phyloP scores from a whole-genome alignment of 2,113 vertebrate species.

The Ptyas mucosa region DNA sequence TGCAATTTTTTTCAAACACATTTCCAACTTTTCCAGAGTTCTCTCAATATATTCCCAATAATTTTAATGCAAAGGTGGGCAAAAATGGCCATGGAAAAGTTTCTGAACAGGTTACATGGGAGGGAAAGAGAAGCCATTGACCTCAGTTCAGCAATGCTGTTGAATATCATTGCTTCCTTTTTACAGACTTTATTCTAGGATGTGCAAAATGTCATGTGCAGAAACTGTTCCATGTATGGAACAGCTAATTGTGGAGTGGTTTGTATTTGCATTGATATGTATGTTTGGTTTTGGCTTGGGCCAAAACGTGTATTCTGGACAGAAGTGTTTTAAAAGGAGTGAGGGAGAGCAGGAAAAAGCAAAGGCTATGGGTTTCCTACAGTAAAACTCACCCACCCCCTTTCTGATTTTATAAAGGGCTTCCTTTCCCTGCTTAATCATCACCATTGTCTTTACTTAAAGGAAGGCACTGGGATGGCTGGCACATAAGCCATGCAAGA shows the following conservation, averaged over 20 bases:
- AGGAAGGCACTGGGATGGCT: background rate
- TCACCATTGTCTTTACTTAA: background rate
- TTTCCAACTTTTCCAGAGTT: background rate
- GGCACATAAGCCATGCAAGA: background rate
- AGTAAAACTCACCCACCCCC: background rate
- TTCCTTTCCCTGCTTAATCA: background rate
- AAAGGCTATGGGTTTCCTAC: background rate
- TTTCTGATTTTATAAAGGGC: background rate
- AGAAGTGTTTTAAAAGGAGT: background rate
- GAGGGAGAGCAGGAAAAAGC: background rate
- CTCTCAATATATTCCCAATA: background rate
- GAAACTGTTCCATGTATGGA: background rate
- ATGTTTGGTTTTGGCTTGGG: background rate
- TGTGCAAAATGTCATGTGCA: background rate
- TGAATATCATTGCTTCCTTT: background rate
- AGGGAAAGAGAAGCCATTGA: background rate
- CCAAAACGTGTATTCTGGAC: background rate
- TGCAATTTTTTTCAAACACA: background rate
- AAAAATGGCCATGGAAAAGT: background rate
- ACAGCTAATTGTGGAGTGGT: background rate
- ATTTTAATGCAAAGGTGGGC: background rate
- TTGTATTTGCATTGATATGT: background rate
- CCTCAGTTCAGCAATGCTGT: background rate
- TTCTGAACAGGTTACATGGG: background rate
- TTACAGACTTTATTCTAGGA: background rate